phyloP scores from a whole-genome alignment of 2,888 invertebrate genomes.

The Lamellibrachia satsuma region DNA sequence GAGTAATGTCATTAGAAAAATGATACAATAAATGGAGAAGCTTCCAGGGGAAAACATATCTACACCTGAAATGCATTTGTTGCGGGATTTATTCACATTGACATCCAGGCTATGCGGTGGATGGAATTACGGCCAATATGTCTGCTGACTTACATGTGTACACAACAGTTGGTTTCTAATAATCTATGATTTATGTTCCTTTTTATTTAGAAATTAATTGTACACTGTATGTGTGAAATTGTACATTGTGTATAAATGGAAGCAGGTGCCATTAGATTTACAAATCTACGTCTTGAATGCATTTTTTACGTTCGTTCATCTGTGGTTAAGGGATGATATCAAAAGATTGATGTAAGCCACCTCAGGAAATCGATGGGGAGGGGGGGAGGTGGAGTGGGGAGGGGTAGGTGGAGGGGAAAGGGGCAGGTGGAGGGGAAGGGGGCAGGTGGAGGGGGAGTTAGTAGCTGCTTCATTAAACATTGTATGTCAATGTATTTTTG shows the following conservation, averaged over 20 bases:
- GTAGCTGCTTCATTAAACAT: neutral
- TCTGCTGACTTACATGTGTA: neutral
- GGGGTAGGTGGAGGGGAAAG: neutral
- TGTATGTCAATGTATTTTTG: neutral
- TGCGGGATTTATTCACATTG: neutral
- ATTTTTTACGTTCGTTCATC: neutral
- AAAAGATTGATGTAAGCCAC: neutral
- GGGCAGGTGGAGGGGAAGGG: neutral
- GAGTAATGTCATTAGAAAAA: constrained; percentile 6
- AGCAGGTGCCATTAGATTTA: neutral
- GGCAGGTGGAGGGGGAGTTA: neutral
- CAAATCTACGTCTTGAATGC: neutral
- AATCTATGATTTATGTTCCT: neutral
- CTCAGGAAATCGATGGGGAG: neutral
- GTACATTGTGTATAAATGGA: neutral
- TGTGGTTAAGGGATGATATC: neutral
- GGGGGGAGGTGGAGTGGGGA: neutral
- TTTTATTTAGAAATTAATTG: neutral
- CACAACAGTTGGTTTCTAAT: neutral
- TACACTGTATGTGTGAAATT: no score
- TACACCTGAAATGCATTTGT: constrained; percentile 13
- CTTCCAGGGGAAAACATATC: neutral
- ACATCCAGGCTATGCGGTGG: neutral
- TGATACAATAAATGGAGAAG: neutral
- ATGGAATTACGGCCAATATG: neutral